Percentiles rank a stretch among this genome's conserved stretches.
phyloP scores from a whole-genome alignment of 2,797 vertebrate genomes.

The Rhinoraja longicauda region DNA sequence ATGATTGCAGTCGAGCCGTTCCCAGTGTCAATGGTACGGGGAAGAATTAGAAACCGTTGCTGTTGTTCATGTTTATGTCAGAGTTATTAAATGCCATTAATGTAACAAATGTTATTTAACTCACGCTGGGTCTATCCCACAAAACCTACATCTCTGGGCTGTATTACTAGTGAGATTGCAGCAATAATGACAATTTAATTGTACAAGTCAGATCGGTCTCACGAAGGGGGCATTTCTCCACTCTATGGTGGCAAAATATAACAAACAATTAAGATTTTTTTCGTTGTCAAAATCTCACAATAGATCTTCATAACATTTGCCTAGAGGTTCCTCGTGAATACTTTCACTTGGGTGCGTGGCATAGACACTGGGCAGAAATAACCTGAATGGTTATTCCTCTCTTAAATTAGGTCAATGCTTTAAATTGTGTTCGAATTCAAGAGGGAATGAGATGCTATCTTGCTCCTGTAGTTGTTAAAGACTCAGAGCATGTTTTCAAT shows the following conservation, averaged over 20 bases:
- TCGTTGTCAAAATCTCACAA: background rate
- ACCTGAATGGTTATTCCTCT: background rate
- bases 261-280: background rate
- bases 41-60: background rate
- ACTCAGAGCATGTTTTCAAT: background rate
- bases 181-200: no score
- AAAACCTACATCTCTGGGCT: no score
- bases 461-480: background rate
- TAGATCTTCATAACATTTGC: background rate
- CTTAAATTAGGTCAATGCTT: background rate
- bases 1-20: background rate
- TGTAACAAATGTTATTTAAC: background rate
- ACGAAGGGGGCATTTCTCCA: background rate
- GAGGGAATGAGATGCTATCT: background rate
- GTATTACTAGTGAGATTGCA: no score
- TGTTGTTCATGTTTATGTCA: no score
- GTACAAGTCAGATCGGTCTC: background rate
- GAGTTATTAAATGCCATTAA: no score
- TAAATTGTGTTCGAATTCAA: conserved; percentile 4
- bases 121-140: no score
- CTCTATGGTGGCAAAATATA: background rate
- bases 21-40: background rate
- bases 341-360: background rate
- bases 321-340: background rate
- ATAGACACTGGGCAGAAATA: background rate